Evolutionary conservation across 2,113 vertebrate genomes (phyloP).

Genomic region (Ctenodactylus gundi): DNA sequence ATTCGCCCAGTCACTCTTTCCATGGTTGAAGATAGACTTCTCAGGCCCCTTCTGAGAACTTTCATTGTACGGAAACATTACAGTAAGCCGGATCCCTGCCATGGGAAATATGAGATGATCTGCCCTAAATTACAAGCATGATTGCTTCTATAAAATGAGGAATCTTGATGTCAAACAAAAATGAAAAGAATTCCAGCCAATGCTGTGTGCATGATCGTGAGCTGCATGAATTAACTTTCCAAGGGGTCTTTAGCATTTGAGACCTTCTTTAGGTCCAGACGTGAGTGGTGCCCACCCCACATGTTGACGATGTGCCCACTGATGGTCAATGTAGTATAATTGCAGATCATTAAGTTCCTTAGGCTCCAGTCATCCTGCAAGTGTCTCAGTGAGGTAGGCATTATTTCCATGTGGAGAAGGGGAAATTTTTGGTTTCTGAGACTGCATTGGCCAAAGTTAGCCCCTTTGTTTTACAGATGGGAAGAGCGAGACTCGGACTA

Average conservation of each 20-base stretch:
- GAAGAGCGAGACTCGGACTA: not conserved
- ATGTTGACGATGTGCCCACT: not conserved
- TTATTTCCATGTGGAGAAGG: not conserved
- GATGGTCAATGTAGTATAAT: not conserved
- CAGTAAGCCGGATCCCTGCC: not conserved
- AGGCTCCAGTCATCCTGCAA: not conserved
- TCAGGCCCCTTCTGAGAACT: not conserved
- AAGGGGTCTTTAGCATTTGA: not conserved
- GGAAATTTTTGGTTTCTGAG: not conserved
- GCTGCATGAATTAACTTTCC: not conserved
- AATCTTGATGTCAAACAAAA: slow-evolving; percentile 1
- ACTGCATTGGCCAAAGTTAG: not conserved
- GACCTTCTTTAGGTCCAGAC: not conserved
- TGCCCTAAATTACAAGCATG: not conserved
- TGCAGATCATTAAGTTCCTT: not conserved
- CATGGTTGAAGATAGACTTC: not conserved
- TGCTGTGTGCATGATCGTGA: not conserved
- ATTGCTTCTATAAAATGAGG: not conserved
- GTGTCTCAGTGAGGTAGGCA: not conserved
- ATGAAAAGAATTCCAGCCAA: not conserved
- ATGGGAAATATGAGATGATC: not conserved
- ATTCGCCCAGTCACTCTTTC: not conserved
- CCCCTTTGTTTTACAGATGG: not conserved
- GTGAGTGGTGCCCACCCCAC: not conserved
- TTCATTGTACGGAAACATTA: not conserved